Evolutionary conservation across 2,797 vertebrate species (phyloP).

Genomic region (Sebastes itinus): DNA sequence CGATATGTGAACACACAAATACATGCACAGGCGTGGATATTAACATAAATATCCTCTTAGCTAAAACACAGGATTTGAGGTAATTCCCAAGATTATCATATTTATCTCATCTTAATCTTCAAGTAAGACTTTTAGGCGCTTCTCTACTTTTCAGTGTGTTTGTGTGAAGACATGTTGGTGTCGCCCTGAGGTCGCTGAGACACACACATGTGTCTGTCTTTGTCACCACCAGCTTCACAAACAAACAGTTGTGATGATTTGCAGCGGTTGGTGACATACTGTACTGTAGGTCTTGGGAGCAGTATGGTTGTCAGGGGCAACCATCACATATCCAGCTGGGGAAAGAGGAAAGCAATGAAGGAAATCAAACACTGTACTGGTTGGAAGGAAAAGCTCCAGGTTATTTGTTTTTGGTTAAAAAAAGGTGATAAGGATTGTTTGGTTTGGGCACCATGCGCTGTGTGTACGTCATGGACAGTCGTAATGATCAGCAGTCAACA

Average conservation of each 20-base stretch:
- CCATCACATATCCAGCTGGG: not conserved
- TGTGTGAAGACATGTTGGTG: not conserved
- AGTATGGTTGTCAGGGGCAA: not conserved
- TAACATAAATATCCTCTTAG: conserved; percentile 38
- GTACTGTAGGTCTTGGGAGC: not conserved
- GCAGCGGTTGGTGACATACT: not conserved
- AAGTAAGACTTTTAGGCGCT: conserved; percentile 29
- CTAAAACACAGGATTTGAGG: conserved; percentile 40
- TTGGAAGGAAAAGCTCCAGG: not conserved
- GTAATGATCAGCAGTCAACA: no score
- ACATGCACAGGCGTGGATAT: conserved; percentile 3
- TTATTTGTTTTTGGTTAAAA: not conserved
- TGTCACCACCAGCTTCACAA: conserved; percentile 3
- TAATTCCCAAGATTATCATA: conserved; percentile 40
- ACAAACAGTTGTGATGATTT: conserved; percentile 1
- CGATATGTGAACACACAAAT: not conserved
- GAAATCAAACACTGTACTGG: not conserved
- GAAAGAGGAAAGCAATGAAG: not conserved
- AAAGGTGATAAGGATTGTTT: no score
- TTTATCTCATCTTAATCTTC: conserved; percentile 51
- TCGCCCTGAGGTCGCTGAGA: not conserved
- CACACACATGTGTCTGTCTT: not conserved
- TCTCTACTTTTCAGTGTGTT: conserved; percentile 2
- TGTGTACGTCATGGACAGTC: no score
- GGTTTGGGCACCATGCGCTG: not conserved